Evolutionary conservation across 2,888 invertebrate species (phyloP).

Genomic region (Chrysolina haemoptera): DNA sequence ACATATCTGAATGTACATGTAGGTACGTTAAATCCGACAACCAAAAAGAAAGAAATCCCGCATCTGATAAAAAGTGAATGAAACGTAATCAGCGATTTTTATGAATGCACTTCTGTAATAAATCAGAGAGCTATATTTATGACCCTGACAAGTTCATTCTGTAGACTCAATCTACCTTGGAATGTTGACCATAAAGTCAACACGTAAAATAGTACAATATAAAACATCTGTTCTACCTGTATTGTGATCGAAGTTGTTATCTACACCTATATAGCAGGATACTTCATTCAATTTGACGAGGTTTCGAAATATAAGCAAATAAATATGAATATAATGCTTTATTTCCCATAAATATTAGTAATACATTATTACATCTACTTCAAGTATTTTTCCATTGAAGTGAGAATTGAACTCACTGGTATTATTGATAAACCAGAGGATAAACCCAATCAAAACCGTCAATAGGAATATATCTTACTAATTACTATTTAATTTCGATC

Average conservation of each 20-base stretch:
- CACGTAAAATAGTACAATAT: neutral
- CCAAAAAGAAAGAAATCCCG: no score
- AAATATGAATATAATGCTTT: neutral
- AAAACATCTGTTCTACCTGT: constrained; percentile 1
- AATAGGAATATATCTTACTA: no score
- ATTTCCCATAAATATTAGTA: neutral
- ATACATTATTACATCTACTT: no score
- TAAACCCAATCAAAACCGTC: no score
- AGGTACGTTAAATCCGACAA: no score
- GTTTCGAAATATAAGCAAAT: neutral
- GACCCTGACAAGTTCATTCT: neutral
- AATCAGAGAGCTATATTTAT: neutral
- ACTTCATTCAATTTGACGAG: neutral
- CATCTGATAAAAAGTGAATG: no score
- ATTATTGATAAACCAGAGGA: no score
- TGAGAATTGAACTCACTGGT: no score
- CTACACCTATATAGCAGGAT: neutral
- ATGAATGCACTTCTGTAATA: neutral
- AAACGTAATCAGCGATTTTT: neutral
- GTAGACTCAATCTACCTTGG: neutral
- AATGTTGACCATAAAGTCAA: neutral
- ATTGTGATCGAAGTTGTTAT: neutral
- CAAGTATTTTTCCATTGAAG: no score
- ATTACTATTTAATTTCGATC: no score
- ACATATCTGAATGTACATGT: no score